Evolutionary conservation across 2,797 vertebrate species (phyloP).

Genomic region (Crocidura indochinensis): DNA sequence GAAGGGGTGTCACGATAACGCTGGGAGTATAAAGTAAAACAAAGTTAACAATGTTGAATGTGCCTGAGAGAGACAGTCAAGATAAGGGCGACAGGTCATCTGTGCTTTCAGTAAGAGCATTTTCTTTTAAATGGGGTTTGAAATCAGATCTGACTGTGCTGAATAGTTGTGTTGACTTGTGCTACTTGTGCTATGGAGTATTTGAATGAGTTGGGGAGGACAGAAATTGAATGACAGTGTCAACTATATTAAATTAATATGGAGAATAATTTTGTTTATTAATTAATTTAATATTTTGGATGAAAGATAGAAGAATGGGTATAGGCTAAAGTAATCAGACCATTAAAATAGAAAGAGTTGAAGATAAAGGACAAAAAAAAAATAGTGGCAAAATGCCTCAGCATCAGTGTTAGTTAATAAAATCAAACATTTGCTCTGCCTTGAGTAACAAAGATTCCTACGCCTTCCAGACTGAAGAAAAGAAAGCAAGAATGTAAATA

Average conservation of each 20-base stretch:
- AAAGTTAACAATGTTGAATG: slow-evolving; percentile 64
- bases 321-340: slow-evolving; percentile 34
- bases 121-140: slow-evolving; percentile 76
- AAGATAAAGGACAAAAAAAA: slow-evolving; percentile 71
- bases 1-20: neutral
- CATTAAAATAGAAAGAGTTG: slow-evolving; percentile 27
- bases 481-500: slow-evolving; percentile 43
- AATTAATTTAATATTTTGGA: slow-evolving; percentile 55
- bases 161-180: neutral
- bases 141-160: slow-evolving; percentile 60
- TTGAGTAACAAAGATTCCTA: slow-evolving; percentile 46
- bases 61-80: slow-evolving; percentile 57
- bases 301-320: neutral
- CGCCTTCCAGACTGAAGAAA: slow-evolving; percentile 35
- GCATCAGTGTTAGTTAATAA: slow-evolving; percentile 28
- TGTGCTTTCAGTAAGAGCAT: slow-evolving; percentile 56
- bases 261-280: slow-evolving; percentile 60
- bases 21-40: slow-evolving; percentile 66
- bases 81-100: slow-evolving; percentile 70
- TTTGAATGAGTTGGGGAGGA: slow-evolving; percentile 19
- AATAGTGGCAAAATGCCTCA: slow-evolving; percentile 62
- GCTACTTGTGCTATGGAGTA: neutral
- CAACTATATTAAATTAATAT: neutral
- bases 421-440: slow-evolving; percentile 57
- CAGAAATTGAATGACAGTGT: slow-evolving; percentile 21